Conservation (phyloP, 2,113 vertebrate genomes). For the Seriola dumerili region DNA sequence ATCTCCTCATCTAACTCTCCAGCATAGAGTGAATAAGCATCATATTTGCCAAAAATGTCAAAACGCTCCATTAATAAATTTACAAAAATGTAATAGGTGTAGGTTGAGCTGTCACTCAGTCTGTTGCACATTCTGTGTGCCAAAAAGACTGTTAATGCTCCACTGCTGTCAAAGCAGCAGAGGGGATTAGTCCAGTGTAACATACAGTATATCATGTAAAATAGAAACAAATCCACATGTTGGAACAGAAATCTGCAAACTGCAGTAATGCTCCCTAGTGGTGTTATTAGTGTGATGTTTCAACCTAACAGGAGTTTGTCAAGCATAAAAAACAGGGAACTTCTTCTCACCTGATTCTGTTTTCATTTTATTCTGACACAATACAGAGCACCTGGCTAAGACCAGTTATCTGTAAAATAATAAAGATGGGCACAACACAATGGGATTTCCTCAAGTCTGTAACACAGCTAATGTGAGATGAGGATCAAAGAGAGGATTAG, state of each 20-base stretch:
- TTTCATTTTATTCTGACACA: constrained; percentile 1
- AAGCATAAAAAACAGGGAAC: constrained; percentile 17
- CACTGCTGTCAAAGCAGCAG: not conserved
- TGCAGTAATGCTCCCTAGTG: not conserved
- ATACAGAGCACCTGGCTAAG: not conserved
- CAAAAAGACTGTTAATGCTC: constrained; percentile 7
- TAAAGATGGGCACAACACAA: not conserved
- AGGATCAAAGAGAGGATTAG: constrained; percentile 13
- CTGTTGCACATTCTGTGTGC: not conserved
- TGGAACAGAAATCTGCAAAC: not conserved
- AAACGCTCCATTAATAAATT: too few relatives aligned
- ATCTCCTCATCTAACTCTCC: not conserved
- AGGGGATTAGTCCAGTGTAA: not conserved
- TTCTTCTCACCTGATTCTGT: not conserved
- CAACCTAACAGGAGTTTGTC: constrained; percentile 11
- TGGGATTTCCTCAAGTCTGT: not conserved
- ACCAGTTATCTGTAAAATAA: too few relatives aligned
- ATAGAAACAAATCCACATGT: not conserved
- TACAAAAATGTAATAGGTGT: not conserved
- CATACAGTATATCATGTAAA: not conserved
- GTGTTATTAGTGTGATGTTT: constrained; percentile 15
- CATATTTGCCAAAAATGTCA: too few relatives aligned
- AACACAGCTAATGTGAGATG: not conserved
- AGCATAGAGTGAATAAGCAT: not conserved
- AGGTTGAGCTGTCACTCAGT: not conserved